A percentile compares a stretch with the other conserved stretches of the same genome.
Evolutionary conservation across 1,140 invertebrate species (phyloP).

Genomic region (Papilio aristodemus): DNA sequence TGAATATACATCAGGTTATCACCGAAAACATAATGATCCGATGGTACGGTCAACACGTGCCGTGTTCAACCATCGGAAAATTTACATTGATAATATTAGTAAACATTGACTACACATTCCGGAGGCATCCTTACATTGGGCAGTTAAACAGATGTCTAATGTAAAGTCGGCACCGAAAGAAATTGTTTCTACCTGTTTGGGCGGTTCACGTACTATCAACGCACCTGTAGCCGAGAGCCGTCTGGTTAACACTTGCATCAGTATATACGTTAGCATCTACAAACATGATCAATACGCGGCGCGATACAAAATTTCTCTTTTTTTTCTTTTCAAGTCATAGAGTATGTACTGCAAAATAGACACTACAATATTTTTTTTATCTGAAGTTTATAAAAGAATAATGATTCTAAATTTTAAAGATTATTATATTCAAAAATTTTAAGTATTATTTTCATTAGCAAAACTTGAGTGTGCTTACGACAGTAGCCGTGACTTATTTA

Average conservation of each 20-base stretch:
- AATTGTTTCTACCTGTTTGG: conserved; percentile 41
- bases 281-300: conserved; percentile 49
- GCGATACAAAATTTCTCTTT: conserved; percentile 32
- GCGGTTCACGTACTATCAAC: conserved; percentile 40
- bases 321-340: conserved; percentile 30
- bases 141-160: conserved; percentile 34
- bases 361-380: not conserved
- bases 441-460: too few species aligned
- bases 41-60: not conserved
- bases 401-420: too few species aligned
- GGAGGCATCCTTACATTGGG: conserved; percentile 16
- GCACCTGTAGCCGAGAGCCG: conserved; percentile 47
- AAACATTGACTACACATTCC: conserved; percentile 26
- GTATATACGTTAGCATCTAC: conserved; percentile 54
- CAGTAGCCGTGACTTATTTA: too few species aligned
- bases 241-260: conserved; percentile 63
- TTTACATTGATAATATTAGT: conserved; percentile 26
- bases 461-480: too few species aligned
- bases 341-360: conserved; percentile 36
- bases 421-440: too few species aligned
- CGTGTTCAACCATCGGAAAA: conserved; percentile 11
- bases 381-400: too few species aligned
- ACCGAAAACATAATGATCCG: not conserved
- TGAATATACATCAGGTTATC: not conserved
- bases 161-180: conserved; percentile 31